Evolutionary conservation across 2,888 invertebrate genomes (phyloP), one percentile per base, ranked within the genome.

Genomic region (Cheilosia urbana): DNA sequence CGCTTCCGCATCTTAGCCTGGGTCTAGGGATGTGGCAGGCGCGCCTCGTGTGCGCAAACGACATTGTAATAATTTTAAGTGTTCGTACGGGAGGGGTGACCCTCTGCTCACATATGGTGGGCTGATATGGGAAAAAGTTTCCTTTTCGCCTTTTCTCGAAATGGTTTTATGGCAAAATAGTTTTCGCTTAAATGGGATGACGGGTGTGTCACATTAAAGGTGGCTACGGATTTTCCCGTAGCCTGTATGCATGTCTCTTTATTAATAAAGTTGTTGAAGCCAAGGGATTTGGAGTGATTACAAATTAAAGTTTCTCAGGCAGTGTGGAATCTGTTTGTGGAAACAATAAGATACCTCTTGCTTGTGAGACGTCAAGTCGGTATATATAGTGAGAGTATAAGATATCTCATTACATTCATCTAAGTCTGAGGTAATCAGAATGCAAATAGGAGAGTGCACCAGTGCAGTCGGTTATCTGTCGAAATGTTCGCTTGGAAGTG

Each of bases 41-140:
- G 66, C 78, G 72, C 73, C 83, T 77, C 55, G 72, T 68, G 77
- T 72, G 68, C 42, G 72, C 72, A 84, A 84, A 73, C 63, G 73
- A 84, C 69, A 79, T 69, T 73, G 79, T 79, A 79, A 84, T 84
- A 84, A 84, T 75, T 84, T 79, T 66, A 84, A 84, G 75, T 63
- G 69, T 75, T 75, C 58, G 19, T 19, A 55, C 7, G 40, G 30
- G 30, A 42, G 27, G 66, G 40, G 19, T 45, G 53, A 9, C 6
- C 2, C 13, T 2, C n/a, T 27, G 42, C 19, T 40, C 58, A 40
- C 75, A 65, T 47, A 75, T 58, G 49, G 47, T 17, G 17, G 45
- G 53, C 47, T 19, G 30, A 30, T 53, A 11, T 40, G 53, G n/a
- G 19, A 62, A n/a, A 15, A 73, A 68, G 34, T 27, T 27, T 27